Evolutionary conservation across 1,140 invertebrate genomes (phyloP), one percentile per base, ranked within the genome.

Genomic region (Plutomurus gul): DNA sequence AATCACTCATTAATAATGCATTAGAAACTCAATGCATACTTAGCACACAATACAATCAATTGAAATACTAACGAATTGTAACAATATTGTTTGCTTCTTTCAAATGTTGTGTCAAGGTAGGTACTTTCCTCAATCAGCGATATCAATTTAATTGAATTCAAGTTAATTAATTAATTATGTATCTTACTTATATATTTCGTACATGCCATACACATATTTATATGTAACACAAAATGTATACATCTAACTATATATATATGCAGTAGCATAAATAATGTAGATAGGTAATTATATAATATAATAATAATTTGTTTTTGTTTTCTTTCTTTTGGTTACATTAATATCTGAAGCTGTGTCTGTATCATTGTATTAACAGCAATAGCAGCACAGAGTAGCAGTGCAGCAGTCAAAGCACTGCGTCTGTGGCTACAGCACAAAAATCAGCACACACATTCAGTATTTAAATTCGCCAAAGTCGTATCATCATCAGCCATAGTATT

Each of bases 401-500:
- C n/a, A 43, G 11, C 7, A 13, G 39, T 43, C 11, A 1, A 43
- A 13, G 39, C 7, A 10, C 7, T 1, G 39, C n/a, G 27, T 30
- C 7, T 65, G 13, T 36, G n/a, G 13, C 56, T 4, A 8, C 13
- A 1, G 27, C 4, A 18, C 11, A n/a, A 13, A 43, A 43, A 43
- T 43, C 39, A 43, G 39, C 8, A 60, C 56, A 18, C 13, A 56
- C 51, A 56, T 8, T 27, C 16, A 65, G 30, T 30, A 33, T 30
- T n/a, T n/a, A n/a, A n/a, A n/a, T 60, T 60, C 56, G 18, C 56
- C 56, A 65, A 65, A 65, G 56, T 65, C 56, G 30, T 65, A 65
- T 65, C 56, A 65, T 65, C 56, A 65, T 25, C 27, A n/a, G 18
- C 30, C 30, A 30, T 65, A 13, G 56, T 18, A 33, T 27, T 36